Percentiles rank a stretch among this genome's conserved stretches.
Evolutionary conservation across 2,797 vertebrate species (phyloP).

Genomic region (Sebastes iracundus): DNA sequence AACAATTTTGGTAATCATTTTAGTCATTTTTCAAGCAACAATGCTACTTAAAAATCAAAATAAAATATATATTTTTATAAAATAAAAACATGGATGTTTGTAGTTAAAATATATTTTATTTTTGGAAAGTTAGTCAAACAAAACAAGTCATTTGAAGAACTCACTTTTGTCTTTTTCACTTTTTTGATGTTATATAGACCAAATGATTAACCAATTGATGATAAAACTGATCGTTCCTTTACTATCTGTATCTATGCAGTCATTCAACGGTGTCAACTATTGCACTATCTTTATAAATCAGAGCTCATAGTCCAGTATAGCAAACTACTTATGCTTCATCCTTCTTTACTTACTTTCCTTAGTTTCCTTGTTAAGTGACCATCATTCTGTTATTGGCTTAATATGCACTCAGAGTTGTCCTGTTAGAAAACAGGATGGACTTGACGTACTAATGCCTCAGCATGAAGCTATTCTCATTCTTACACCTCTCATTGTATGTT

Average conservation of each 20-base stretch:
- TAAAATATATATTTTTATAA: background rate
- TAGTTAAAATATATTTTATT: background rate
- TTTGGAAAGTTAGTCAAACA: background rate
- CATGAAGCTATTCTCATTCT: background rate
- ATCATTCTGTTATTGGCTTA: background rate
- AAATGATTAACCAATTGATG: background rate
- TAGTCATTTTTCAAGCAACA: background rate
- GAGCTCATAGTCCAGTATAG: background rate
- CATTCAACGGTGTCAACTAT: background rate
- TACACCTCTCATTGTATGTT: no score
- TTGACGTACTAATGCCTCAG: background rate
- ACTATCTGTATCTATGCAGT: background rate
- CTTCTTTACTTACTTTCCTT: background rate
- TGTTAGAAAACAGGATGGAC: background rate
- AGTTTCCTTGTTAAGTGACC: no score
- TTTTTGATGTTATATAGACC: background rate
- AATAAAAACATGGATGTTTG: background rate
- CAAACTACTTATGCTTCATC: background rate
- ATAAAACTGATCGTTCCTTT: background rate
- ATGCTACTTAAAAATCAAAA: background rate
- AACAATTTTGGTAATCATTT: background rate
- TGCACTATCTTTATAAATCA: background rate
- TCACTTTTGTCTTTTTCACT: background rate
- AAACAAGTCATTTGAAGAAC: background rate
- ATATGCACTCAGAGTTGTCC: background rate